A percentile compares a stretch with the other conserved stretches of the same genome.
These are phyloP conservation scores for Agrochola lota DNA, from an alignment of 2,888 invertebrate species.

Conservation along the genomic window DNA sequence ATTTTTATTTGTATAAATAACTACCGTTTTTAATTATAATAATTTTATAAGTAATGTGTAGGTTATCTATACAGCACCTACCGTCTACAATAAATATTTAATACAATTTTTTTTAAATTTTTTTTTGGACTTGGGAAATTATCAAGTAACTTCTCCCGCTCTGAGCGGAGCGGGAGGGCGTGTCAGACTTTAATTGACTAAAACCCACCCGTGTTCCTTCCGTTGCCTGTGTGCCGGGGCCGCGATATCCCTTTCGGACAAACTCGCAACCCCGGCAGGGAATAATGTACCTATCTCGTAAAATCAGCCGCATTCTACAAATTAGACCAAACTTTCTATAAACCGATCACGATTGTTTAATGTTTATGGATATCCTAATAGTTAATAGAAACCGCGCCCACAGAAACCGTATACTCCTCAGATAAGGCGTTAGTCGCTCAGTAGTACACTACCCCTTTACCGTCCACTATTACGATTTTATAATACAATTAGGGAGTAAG, in stretches of 20 bases:
- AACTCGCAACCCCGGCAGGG: no score
- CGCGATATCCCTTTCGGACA: no score
- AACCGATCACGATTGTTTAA: background rate
- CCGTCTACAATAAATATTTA: no score
- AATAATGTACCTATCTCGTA: background rate
- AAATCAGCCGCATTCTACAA: no score
- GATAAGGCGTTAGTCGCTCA: conserved; percentile 50
- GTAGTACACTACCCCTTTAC: conserved; percentile 77
- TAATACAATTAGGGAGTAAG: conserved; percentile 80
- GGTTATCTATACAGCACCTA: background rate
- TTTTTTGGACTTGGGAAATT: no score
- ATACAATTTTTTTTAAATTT: no score
- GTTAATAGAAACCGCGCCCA: conserved; percentile 41
- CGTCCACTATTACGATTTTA: conserved; percentile 85
- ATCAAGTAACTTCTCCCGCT: no score
- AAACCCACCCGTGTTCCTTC: no score
- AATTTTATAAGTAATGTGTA: background rate
- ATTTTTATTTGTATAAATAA: background rate
- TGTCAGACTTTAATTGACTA: no score
- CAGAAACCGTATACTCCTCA: conserved; percentile 66
- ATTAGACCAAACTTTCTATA: background rate
- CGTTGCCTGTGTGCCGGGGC: no score
- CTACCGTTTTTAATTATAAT: background rate
- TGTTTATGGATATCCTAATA: background rate
- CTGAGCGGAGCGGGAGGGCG: no score